These are phyloP conservation scores for Venturia canescens DNA, from an alignment of 1,140 invertebrate species.

Conservation along the genomic window DNA sequence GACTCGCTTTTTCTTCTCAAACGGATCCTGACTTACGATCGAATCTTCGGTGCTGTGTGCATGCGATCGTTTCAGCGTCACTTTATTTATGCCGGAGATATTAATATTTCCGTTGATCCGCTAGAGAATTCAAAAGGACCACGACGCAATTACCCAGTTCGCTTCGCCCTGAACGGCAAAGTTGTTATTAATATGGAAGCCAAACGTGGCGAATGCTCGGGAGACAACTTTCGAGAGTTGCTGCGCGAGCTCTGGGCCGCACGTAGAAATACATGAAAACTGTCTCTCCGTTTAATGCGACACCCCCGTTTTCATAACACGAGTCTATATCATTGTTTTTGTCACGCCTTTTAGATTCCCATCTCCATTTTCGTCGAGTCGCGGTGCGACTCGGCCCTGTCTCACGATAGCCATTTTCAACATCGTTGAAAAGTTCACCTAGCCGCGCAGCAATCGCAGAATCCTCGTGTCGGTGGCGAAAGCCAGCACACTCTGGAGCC, in stretches of 20 bases:
- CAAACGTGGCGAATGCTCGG: neutral
- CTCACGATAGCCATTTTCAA: neutral
- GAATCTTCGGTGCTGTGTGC: no score
- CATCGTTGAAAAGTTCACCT: neutral
- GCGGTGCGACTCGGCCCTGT: neutral
- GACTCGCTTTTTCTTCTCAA: no score
- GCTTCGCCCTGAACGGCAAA: neutral
- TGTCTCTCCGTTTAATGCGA: neutral
- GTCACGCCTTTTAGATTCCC: neutral
- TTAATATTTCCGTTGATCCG: neutral
- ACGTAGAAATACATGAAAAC: neutral
- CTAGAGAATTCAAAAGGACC: neutral
- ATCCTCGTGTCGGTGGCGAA: no score
- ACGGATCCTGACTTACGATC: no score
- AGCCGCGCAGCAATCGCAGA: no score
- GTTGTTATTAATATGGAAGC: neutral
- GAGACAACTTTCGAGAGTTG: neutral
- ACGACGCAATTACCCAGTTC: neutral
- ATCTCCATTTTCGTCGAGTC: neutral
- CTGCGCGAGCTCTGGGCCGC: neutral
- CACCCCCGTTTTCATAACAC: neutral
- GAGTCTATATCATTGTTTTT: neutral
- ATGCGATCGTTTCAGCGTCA: no score
- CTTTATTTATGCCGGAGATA: no score
- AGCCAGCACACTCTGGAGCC: no score